A percentile compares a stretch with the other conserved stretches of the same genome.
Evolutionary conservation across 2,113 vertebrate species (phyloP).

Genomic region (Ciconia stormi): DNA sequence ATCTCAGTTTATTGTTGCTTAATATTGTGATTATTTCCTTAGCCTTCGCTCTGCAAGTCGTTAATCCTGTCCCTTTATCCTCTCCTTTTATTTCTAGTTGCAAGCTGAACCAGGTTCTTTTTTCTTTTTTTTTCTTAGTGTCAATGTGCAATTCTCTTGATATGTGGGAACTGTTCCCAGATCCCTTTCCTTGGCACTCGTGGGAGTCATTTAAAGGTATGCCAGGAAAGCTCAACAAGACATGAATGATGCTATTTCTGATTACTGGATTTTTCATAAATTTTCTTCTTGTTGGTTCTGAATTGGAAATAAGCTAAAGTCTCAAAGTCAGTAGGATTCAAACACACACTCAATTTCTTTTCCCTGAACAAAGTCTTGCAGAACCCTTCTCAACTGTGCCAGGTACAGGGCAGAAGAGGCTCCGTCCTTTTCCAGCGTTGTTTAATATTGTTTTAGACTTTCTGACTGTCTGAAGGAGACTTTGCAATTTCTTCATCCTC

Average conservation of each 20-base stretch:
- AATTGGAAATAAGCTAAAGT: background rate
- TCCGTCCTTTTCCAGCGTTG: background rate
- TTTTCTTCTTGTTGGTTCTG: background rate
- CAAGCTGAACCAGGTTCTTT: background rate
- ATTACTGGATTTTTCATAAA: background rate
- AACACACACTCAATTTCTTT: background rate
- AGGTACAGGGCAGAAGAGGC: background rate
- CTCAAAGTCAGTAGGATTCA: background rate
- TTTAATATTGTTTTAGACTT: background rate
- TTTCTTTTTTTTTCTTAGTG: background rate
- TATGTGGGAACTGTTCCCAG: background rate
- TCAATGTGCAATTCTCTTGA: background rate
- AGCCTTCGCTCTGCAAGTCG: background rate
- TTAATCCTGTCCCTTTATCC: background rate
- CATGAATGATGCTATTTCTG: background rate
- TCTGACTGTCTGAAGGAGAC: background rate
- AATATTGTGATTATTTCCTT: accelerated
- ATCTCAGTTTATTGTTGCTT: background rate
- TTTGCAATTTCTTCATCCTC: background rate
- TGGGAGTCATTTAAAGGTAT: background rate
- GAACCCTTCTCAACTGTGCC: background rate
- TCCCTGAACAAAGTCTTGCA: background rate
- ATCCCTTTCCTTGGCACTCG: background rate
- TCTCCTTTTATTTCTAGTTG: background rate
- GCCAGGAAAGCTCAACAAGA: slow-evolving; percentile 8